Conservation (phyloP, 2,888 invertebrate species). For the Chydorus sphaericus region DNA sequence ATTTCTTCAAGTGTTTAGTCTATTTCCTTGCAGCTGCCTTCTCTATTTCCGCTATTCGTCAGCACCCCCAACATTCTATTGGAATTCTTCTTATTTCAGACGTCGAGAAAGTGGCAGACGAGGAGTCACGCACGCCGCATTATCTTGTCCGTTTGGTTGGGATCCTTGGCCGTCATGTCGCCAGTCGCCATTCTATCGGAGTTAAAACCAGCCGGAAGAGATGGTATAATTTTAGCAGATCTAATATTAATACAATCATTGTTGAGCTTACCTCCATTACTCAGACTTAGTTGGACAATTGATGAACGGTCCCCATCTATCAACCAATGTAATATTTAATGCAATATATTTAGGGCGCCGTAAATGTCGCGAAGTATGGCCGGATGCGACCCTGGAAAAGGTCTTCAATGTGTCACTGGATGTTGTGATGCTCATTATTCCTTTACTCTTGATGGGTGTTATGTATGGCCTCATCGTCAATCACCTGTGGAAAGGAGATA, state of each 20-base stretch:
- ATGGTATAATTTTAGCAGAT: not conserved
- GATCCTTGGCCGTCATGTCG: not conserved
- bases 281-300: not conserved
- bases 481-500: slow-evolving; percentile 9
- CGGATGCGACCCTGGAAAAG: slow-evolving; percentile 22
- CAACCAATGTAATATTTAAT: no score
- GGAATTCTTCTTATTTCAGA: no score
- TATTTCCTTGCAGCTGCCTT: no score
- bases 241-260: not conserved
- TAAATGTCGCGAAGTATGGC: slow-evolving; percentile 25
- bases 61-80: no score
- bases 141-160: not conserved
- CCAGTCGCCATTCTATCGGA: not conserved
- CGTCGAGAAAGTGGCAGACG: no score
- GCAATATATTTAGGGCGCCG: slow-evolving; percentile 18
- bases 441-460: slow-evolving; percentile 32
- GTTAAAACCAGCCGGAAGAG: not conserved
- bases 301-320: no score
- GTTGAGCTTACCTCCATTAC: not conserved
- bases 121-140: not conserved
- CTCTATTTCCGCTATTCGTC: no score
- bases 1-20: no score
- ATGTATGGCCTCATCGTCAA: slow-evolving; percentile 23
- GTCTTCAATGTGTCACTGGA: slow-evolving; percentile 29
- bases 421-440: slow-evolving; percentile 32